Evolutionary conservation across 23 tunicate genomes (phyloP).

Genomic region (Styela clava): DNA sequence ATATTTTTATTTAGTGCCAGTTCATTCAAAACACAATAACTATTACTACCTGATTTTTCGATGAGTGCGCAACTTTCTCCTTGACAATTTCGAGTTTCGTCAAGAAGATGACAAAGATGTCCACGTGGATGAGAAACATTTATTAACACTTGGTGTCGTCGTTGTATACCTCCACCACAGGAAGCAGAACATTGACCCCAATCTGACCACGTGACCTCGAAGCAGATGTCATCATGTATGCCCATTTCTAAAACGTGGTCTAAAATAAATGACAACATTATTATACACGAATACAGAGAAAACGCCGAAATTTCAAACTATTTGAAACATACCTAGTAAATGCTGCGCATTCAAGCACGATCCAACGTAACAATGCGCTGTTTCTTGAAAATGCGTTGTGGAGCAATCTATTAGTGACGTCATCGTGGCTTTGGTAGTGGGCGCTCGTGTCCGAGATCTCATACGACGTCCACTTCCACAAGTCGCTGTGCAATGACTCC

Average conservation of each 20-base stretch:
- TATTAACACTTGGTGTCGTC: slow-evolving; percentile 42
- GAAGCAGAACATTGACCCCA: slow-evolving; percentile 82
- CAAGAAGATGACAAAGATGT: slow-evolving; percentile 60
- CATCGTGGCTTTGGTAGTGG: slow-evolving; percentile 75
- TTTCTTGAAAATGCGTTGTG: slow-evolving; percentile 79
- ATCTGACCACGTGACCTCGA: slow-evolving; percentile 52
- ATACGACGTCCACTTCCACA: slow-evolving; percentile 73
- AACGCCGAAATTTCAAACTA: not conserved
- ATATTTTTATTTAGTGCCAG: too few species aligned
- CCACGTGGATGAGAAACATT: slow-evolving; percentile 45
- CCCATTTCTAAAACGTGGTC: slow-evolving; percentile 9
- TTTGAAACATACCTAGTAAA: not conserved
- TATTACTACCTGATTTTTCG: not conserved
- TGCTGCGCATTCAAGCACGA: slow-evolving; percentile 31
- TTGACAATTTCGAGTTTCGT: slow-evolving; percentile 53
- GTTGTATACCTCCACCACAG: slow-evolving; percentile 65
- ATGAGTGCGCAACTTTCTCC: not conserved
- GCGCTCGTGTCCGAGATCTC: slow-evolving; percentile 61
- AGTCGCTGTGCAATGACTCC: slow-evolving; percentile 91
- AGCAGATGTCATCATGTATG: slow-evolving; percentile 48
- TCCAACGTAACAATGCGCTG: slow-evolving; percentile 68
- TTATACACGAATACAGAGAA: too few species aligned
- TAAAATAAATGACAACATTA: too few species aligned
- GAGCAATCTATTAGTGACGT: slow-evolving; percentile 89
- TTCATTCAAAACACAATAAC: too few species aligned